Evolutionary conservation across 2,113 vertebrate species (phyloP).

Genomic region (Aleadryas rufinucha): DNA sequence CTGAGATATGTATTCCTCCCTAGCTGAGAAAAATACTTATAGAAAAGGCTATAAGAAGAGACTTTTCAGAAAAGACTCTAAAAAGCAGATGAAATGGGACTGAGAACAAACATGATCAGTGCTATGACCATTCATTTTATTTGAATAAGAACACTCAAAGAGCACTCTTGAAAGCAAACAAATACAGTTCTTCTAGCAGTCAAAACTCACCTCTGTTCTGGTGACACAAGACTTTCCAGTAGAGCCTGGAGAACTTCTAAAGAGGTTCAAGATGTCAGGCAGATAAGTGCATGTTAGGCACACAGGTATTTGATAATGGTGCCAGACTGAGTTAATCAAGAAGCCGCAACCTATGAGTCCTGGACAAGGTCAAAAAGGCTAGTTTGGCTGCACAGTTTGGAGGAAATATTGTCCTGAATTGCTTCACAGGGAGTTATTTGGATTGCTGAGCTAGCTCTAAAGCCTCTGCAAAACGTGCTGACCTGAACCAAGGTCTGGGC

Average conservation of each 20-base stretch:
- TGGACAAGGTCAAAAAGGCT: not conserved
- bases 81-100: not conserved
- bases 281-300: not conserved
- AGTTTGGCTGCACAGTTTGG: not conserved
- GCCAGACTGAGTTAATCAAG: not conserved
- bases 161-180: not conserved
- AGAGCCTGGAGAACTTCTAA: not conserved
- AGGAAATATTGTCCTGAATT: not conserved
- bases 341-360: not conserved
- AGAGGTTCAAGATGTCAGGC: not conserved
- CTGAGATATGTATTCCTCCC: not conserved
- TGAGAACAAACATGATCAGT: not conserved
- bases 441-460: not conserved
- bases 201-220: not conserved
- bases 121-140: not conserved
- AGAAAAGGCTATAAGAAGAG: not conserved
- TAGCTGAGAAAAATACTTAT: not conserved
- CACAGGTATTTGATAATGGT: not conserved
- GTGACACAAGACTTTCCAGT: not conserved
- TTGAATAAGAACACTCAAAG: not conserved
- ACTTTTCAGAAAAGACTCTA: not conserved
- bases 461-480: not conserved
- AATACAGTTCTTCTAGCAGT: not conserved
- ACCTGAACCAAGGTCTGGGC: not conserved
- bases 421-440: not conserved